A percentile compares a stretch with the other conserved stretches of the same genome.
Evolutionary conservation across 2,888 invertebrate species (phyloP).

Genomic region (Drosophila phalerata): DNA sequence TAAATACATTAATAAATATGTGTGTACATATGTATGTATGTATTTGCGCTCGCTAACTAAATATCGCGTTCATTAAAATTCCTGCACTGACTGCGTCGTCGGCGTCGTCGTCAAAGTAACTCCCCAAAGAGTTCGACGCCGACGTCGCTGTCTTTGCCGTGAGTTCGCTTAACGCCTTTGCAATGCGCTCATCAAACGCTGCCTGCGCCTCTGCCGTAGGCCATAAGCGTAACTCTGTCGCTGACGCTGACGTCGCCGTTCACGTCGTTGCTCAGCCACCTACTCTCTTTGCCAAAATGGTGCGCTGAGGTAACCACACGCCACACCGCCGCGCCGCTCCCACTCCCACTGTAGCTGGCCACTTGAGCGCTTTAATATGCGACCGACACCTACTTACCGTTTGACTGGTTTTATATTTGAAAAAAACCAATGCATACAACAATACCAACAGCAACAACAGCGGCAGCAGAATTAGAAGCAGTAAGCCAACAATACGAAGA

Average conservation of each 20-base stretch:
- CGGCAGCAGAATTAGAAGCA: constrained; percentile 18
- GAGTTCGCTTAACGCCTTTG: constrained; percentile 52
- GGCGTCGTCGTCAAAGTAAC: constrained; percentile 29
- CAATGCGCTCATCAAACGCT: constrained; percentile 68
- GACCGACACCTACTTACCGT: constrained; percentile 80
- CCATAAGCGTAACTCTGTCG: constrained; percentile 62
- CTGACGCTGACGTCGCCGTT: constrained; percentile 28
- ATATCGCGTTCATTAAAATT: constrained; percentile 75
- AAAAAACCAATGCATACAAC: constrained; percentile 67
- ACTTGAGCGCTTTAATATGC: constrained; percentile 68
- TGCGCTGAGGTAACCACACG: constrained; percentile 78
- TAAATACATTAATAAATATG: constrained; percentile 10
- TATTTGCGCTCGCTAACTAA: constrained; percentile 47
- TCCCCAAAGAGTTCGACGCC: constrained; percentile 45
- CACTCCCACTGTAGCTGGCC: constrained; percentile 40
- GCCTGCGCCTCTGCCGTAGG: constrained; percentile 42
- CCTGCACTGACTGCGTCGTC: constrained; percentile 53
- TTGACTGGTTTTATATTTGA: constrained; percentile 70
- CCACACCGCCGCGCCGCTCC: constrained; percentile 57
- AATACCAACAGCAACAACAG: constrained; percentile 12
- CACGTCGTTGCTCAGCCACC: constrained; percentile 56
- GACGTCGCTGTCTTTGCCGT: constrained; percentile 20
- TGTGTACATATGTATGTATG: constrained; percentile 4
- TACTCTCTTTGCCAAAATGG: constrained; percentile 82
- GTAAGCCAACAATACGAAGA: constrained; percentile 20